These are phyloP conservation scores for Chaetodon trifascialis DNA, from an alignment of 2,113 vertebrate genomes.

Conservation along the genomic window DNA sequence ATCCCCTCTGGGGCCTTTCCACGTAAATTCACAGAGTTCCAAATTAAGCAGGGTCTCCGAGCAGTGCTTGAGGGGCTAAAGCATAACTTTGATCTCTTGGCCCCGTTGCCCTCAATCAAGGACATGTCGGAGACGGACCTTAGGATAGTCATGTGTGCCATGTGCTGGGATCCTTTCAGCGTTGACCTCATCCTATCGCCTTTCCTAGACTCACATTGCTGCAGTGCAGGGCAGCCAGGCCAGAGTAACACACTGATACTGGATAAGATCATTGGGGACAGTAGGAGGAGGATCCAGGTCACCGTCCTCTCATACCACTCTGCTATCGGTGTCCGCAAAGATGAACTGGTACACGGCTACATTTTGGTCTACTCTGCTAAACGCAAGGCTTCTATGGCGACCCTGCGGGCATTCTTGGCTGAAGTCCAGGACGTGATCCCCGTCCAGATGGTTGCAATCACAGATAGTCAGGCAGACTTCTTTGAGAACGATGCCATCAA, in stretches of 20 bases:
- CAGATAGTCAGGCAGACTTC: slow-evolving; percentile 98
- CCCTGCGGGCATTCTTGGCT: slow-evolving; percentile 95
- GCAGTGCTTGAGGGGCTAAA: slow-evolving; percentile 95
- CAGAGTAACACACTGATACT: slow-evolving; percentile 96
- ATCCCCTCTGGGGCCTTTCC: slow-evolving; percentile 93
- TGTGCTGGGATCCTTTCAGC: slow-evolving; percentile 99
- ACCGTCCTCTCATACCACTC: slow-evolving; percentile 97
- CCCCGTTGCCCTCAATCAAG: slow-evolving; percentile 93
- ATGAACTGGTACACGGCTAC: slow-evolving; percentile 98
- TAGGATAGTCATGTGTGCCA: slow-evolving; percentile 98
- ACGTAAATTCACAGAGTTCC: slow-evolving; percentile 96
- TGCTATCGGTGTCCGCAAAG: slow-evolving; percentile 96
- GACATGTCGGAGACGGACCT: slow-evolving; percentile 96
- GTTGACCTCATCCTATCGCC: slow-evolving; percentile 99
- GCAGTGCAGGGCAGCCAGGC: slow-evolving; percentile 95
- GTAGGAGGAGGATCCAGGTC: slow-evolving; percentile 94
- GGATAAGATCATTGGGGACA: slow-evolving; percentile 98
- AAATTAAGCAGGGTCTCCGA: slow-evolving; percentile 96
- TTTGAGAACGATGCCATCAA: slow-evolving; percentile 98
- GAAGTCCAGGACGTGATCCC: slow-evolving; percentile 98
- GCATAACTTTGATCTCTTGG: slow-evolving; percentile 94
- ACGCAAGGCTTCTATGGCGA: slow-evolving; percentile 97
- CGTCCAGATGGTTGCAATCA: slow-evolving; percentile 97
- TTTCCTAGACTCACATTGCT: slow-evolving; percentile 96
- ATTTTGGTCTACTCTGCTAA: slow-evolving; percentile 98